phyloP scores from a whole-genome alignment of 2,888 invertebrate genomes.

The Pseudoips prasinana region DNA sequence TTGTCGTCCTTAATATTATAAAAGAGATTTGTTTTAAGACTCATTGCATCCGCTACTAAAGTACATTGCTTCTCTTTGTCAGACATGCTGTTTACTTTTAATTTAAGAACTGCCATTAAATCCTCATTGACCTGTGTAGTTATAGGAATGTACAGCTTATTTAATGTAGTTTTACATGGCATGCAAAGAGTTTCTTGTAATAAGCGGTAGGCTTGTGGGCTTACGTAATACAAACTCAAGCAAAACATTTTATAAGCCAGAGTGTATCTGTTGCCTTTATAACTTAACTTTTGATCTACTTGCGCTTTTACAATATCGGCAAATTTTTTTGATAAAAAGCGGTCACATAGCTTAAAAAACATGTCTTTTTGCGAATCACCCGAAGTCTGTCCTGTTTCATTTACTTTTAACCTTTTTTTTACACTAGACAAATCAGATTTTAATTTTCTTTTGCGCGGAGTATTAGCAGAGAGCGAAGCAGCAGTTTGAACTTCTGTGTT shows the following conservation, averaged over 20 bases:
- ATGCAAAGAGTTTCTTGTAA: slow-evolving; percentile 13
- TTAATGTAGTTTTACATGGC: slow-evolving; percentile 13
- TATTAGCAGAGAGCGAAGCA: slow-evolving; percentile 5
- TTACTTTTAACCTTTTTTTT: too few relatives aligned
- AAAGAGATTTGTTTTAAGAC: slow-evolving; percentile 23
- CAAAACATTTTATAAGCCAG: slow-evolving; percentile 15
- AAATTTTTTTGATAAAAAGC: too few relatives aligned
- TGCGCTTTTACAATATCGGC: too few relatives aligned
- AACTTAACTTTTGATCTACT: slow-evolving; percentile 4
- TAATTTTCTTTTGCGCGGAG: too few relatives aligned
- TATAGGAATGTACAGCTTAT: slow-evolving; percentile 14
- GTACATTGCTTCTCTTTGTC: slow-evolving; percentile 23
- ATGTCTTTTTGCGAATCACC: too few relatives aligned
- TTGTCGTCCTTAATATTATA: slow-evolving; percentile 28
- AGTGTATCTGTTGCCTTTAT: slow-evolving; percentile 13
- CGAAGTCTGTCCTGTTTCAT: too few relatives aligned
- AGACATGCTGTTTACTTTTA: slow-evolving; percentile 26
- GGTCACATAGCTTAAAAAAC: too few relatives aligned
- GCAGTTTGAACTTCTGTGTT: slow-evolving; percentile 3
- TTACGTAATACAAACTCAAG: slow-evolving; percentile 23
- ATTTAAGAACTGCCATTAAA: slow-evolving; percentile 19
- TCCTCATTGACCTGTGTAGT: slow-evolving; percentile 21
- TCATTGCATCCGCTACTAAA: slow-evolving; percentile 20
- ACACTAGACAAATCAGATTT: too few relatives aligned
- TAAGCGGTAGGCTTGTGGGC: slow-evolving; percentile 15